phyloP scores from a whole-genome alignment of 1,140 invertebrate genomes.

The Cydia pomonella region DNA sequence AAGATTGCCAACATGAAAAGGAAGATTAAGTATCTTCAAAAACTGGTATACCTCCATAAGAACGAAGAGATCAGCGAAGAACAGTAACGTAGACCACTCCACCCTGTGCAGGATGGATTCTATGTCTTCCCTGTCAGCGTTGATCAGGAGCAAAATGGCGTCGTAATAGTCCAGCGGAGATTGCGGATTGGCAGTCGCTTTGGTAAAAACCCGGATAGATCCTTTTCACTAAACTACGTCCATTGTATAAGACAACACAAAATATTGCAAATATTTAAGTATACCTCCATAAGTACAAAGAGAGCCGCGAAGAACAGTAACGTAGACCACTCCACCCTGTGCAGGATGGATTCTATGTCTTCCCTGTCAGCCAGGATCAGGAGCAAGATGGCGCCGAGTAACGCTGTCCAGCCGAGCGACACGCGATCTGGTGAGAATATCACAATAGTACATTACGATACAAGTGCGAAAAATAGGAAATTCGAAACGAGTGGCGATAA shows the following conservation, averaged over 20 bases:
- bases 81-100: constrained; percentile 93
- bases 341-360: constrained; percentile 88
- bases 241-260: no score
- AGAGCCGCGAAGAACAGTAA: constrained; percentile 89
- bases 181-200: no score
- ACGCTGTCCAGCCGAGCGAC: constrained; percentile 89
- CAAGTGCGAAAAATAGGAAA: no score
- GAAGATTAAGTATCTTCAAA: no score
- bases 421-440: constrained; percentile 66
- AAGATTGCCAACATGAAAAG: no score
- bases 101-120: constrained; percentile 88
- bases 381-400: constrained; percentile 86
- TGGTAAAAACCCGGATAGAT: no score
- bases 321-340: constrained; percentile 93
- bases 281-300: constrained; percentile 91
- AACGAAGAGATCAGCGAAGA: constrained; percentile 90
- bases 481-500: no score
- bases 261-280: no score
- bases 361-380: constrained; percentile 87
- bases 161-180: no score
- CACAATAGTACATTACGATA: no score
- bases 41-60: constrained; percentile 95
- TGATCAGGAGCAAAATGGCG: constrained; percentile 82
- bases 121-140: constrained; percentile 87
- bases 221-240: no score